Percentiles rank a stretch among this genome's conserved stretches.
Evolutionary conservation across 1,140 invertebrate genomes (phyloP).

Genomic region (Achroia grisella): DNA sequence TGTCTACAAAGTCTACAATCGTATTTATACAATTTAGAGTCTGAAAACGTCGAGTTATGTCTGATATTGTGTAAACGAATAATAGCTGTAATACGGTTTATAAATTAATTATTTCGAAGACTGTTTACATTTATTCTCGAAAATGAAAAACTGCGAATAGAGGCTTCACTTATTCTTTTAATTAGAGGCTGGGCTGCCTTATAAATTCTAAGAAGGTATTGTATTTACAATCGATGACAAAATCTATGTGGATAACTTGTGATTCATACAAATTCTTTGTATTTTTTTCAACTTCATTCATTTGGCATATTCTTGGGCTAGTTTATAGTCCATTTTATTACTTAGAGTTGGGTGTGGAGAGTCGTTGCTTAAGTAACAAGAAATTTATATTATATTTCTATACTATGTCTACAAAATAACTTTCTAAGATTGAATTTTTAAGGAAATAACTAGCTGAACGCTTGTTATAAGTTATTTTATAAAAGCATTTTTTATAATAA

Average conservation of each 20-base stretch:
- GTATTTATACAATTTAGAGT: neutral
- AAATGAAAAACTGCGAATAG: too few relatives aligned
- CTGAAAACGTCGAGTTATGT: neutral
- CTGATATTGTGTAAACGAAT: neutral
- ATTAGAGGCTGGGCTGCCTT: neutral
- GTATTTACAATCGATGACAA: neutral
- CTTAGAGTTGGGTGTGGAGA: neutral
- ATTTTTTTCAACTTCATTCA: neutral
- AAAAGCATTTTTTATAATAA: too few relatives aligned
- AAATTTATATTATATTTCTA: neutral
- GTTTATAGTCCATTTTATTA: slow-evolving; percentile 1
- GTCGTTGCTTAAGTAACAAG: neutral
- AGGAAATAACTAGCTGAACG: neutral
- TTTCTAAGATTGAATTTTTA: neutral
- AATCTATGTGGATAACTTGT: neutral
- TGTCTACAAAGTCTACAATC: neutral
- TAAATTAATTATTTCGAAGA: neutral
- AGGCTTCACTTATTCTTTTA: neutral
- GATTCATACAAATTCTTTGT: neutral
- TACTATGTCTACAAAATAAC: neutral
- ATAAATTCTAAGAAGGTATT: neutral
- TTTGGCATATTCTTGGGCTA: neutral
- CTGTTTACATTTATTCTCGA: neutral
- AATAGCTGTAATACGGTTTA: neutral
- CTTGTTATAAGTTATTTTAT: too few relatives aligned